These are phyloP conservation scores for Cotesia chilonis DNA, from an alignment of 1,140 invertebrate genomes.

Conservation along the genomic window DNA sequence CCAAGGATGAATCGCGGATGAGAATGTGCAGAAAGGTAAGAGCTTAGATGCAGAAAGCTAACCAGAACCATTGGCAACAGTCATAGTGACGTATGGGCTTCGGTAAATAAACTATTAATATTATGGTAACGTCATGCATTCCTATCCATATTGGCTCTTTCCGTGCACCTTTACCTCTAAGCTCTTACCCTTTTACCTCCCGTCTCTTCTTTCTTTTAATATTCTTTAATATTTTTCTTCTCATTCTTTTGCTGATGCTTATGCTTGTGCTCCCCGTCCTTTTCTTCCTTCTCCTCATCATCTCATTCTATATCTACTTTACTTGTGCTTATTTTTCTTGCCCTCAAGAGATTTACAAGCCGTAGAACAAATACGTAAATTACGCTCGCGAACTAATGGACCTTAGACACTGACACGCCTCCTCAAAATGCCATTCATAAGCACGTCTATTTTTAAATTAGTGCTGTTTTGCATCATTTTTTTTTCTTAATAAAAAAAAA, in stretches of 20 bases:
- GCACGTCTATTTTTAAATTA: conserved; percentile 6
- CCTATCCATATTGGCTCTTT: conserved; percentile 64
- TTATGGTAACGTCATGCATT: conserved; percentile 66
- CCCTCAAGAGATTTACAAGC: conserved; percentile 57
- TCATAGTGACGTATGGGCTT: conserved; percentile 61
- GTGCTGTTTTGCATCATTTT: neutral
- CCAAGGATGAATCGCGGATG: conserved; percentile 4
- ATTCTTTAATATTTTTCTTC: neutral
- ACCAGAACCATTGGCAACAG: conserved; percentile 48
- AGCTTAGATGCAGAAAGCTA: conserved; percentile 42
- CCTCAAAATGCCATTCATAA: conserved; percentile 19
- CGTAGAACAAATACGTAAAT: conserved; percentile 66
- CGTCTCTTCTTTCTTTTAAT: too few relatives aligned
- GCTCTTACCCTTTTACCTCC: conserved; percentile 12
- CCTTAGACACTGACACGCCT: conserved; percentile 42
- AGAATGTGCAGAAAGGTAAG: conserved; percentile 14
- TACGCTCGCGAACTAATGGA: conserved; percentile 59
- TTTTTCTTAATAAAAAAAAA: neutral
- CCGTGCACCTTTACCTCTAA: conserved; percentile 49
- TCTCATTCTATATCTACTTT: neutral
- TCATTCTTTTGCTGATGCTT: neutral
- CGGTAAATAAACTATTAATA: conserved; percentile 67
- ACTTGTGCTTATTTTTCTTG: conserved; percentile 1
- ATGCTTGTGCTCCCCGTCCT: neutral
- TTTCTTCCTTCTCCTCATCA: conserved; percentile 7